These are phyloP conservation scores for Kryptolebias marmoratus DNA, from an alignment of 2,113 vertebrate genomes.

Conservation along the genomic window DNA sequence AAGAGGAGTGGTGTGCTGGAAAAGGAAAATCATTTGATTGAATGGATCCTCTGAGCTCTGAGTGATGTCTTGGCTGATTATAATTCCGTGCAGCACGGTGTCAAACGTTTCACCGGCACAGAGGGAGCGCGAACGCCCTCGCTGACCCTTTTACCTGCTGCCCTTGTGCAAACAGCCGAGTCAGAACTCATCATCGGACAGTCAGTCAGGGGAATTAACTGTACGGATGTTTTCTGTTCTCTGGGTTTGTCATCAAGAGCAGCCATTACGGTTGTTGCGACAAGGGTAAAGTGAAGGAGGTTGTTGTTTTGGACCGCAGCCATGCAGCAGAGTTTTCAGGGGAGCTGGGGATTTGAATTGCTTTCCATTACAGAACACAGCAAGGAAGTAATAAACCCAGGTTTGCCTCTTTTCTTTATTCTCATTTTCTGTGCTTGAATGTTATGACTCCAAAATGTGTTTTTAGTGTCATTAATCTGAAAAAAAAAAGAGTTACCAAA, in stretches of 20 bases:
- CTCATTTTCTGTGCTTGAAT: slow-evolving; percentile 42
- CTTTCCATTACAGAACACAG: slow-evolving; percentile 55
- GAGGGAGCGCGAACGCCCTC: background rate
- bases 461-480: slow-evolving; percentile 37
- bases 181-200: slow-evolving; percentile 39
- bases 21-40: slow-evolving; percentile 60
- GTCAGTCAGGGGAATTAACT: slow-evolving; percentile 47
- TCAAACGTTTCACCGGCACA: slow-evolving; percentile 40
- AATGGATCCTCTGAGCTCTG: slow-evolving; percentile 39
- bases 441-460: slow-evolving; percentile 47
- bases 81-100: slow-evolving; percentile 50
- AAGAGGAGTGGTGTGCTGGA: slow-evolving; percentile 33
- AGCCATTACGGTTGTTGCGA: slow-evolving; percentile 47
- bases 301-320: slow-evolving; percentile 61
- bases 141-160: slow-evolving; percentile 27
- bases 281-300: slow-evolving; percentile 66
- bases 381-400: slow-evolving; percentile 53
- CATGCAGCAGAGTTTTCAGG: slow-evolving; percentile 52
- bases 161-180: slow-evolving; percentile 47
- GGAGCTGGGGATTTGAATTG: slow-evolving; percentile 58
- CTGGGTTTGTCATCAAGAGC: slow-evolving; percentile 43
- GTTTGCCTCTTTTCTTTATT: slow-evolving; percentile 39
- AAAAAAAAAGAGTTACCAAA: slow-evolving; percentile 1
- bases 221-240: slow-evolving; percentile 48
- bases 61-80: slow-evolving; percentile 50